These are phyloP conservation scores for Corythucha ciliata DNA, from an alignment of 2,888 invertebrate genomes.

Conservation along the genomic window DNA sequence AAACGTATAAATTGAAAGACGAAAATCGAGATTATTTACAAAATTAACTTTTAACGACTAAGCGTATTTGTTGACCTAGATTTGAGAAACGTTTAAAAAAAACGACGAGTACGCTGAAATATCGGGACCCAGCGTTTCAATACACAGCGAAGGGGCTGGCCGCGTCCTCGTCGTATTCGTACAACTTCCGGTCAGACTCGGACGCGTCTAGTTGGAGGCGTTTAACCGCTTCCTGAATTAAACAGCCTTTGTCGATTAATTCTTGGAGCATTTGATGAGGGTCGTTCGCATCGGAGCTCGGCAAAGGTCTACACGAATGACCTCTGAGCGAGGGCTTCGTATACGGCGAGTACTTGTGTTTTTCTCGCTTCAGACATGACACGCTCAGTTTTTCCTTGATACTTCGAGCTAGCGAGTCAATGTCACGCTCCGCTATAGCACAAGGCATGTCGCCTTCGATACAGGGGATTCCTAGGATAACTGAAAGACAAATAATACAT, in stretches of 20 bases:
- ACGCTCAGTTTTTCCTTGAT: conserved; percentile 19
- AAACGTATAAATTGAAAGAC: too few relatives aligned
- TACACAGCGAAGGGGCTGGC: too few relatives aligned
- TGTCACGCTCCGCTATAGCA: conserved; percentile 10
- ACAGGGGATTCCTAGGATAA: not conserved
- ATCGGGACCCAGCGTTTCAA: too few relatives aligned
- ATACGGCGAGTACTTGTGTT: conserved; percentile 12
- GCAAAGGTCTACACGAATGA: not conserved
- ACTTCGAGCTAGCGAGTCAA: conserved; percentile 14
- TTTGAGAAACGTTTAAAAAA: too few relatives aligned
- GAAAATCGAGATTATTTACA: too few relatives aligned
- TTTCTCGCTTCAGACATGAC: too few relatives aligned
- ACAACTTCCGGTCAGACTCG: too few relatives aligned
- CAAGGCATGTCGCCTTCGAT: conserved; percentile 5
- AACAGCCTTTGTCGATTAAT: conserved; percentile 17
- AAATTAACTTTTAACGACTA: too few relatives aligned
- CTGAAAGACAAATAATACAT: not conserved
- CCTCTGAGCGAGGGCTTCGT: conserved; percentile 1
- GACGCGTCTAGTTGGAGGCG: conserved; percentile 10
- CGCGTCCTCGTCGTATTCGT: too few relatives aligned
- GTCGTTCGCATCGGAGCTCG: too few relatives aligned
- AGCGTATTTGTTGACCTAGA: too few relatives aligned
- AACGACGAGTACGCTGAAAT: too few relatives aligned
- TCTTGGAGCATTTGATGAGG: conserved; percentile 18
- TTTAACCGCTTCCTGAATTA: conserved; percentile 21